A percentile compares a stretch with the other conserved stretches of the same genome.
Evolutionary conservation across 1,140 invertebrate species (phyloP).

Genomic region (Hycleus cichorii): DNA sequence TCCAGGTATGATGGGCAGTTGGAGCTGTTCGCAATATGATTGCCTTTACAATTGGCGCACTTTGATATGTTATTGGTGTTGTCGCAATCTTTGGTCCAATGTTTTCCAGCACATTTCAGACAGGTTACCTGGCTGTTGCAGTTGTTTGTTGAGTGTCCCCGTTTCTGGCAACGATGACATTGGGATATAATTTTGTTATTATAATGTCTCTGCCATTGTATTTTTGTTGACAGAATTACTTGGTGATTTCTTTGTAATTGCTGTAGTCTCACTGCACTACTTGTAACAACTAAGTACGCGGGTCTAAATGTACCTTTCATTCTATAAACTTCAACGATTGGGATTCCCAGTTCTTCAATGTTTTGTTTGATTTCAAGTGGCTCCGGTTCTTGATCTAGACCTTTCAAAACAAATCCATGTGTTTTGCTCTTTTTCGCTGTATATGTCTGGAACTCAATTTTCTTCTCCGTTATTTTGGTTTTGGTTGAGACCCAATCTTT

Average conservation of each 20-base stretch:
- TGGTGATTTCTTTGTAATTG: too few species aligned
- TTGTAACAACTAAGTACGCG: too few species aligned
- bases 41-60: not conserved
- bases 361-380: not conserved
- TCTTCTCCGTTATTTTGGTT: too few species aligned
- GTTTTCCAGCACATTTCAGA: constrained; percentile 26
- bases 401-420: constrained; percentile 7
- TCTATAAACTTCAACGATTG: not conserved
- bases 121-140: constrained; percentile 20
- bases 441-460: constrained; percentile 10
- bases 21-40: not conserved
- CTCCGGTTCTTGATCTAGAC: constrained; percentile 2
- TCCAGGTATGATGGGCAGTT: not conserved
- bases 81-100: not conserved
- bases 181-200: constrained; percentile 18
- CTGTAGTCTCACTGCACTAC: too few species aligned
- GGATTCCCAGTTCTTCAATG: not conserved
- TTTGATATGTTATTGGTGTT: not conserved
- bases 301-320: constrained; percentile 2
- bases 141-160: constrained; percentile 22
- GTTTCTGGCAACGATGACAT: constrained; percentile 28
- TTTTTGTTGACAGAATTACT: too few species aligned
- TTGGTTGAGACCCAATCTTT: too few species aligned
- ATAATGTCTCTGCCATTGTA: not conserved
- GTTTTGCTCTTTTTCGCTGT: constrained; percentile 5